Evolutionary conservation across 2,113 vertebrate species (phyloP), one percentile per base, ranked within the genome.

Genomic region (Sebastes fasciatus): DNA sequence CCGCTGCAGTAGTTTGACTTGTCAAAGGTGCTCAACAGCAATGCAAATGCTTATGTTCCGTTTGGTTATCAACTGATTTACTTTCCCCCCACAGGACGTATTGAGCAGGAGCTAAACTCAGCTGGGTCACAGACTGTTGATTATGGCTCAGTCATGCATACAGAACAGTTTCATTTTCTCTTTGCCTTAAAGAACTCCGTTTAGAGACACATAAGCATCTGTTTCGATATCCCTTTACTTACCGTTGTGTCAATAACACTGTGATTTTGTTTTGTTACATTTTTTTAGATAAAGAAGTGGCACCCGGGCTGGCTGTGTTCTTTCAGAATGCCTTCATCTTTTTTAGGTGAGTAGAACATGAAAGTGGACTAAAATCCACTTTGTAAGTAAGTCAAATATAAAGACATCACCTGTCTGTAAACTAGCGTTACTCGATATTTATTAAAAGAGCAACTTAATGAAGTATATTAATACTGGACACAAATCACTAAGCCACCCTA

Each of bases 261-360:
- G 2, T 42, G 34, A 3, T 51, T 42, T 40, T 23, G 1, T 54
- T 58, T 11, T 55, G 43, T 49, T 5, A 40, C 0, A 1, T 40
- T 13, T 34, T 34, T 34, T 23, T 7, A 95, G 94, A 90, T 26
- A 88, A 90, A 43, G 83, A 96, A 49, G 97, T 98, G 83, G 97
- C 96, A 55, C 97, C 97, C 2, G 97, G 97, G 21, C 86, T 98
- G 84, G 97, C 97, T 84, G 97, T 98, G 77, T 98, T 98, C 95
- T 98, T 98, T 91, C 97, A 98, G 89, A 98, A 98, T n/a, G 95
- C 96, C 1, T 94, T 98, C 74, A 98, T 98, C 95, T 98, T 98
- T 93, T 98, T 98, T 90, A 98, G 97, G 97, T 98, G 90, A 96
- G 96, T 93, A 48, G 0, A 42, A 60, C 21, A 8, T 34, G n/a